Conservation (phyloP, 2,113 vertebrate genomes). For the Meriones unguiculatus region DNA sequence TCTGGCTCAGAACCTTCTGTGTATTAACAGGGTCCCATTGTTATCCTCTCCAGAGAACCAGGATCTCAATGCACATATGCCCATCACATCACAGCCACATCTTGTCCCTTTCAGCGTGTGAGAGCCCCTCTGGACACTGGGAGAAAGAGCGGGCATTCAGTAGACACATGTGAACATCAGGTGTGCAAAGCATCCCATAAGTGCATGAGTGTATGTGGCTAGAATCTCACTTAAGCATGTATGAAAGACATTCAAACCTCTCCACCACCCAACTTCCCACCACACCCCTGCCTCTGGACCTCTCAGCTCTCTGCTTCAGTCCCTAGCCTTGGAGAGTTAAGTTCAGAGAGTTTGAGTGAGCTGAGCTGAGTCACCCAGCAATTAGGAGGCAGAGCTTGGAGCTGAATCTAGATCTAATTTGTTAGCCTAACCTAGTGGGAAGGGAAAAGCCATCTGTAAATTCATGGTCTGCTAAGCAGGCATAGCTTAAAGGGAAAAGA, state of each 20-base stretch:
- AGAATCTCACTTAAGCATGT: not conserved
- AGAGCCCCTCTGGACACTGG: not conserved
- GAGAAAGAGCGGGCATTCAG: not conserved
- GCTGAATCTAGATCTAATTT: not conserved
- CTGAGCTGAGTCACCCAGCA: not conserved
- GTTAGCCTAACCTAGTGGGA: no score
- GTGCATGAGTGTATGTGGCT: not conserved
- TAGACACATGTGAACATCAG: fast-evolving
- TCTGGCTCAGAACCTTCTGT: not conserved
- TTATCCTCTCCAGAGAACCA: not conserved
- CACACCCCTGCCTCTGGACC: no score
- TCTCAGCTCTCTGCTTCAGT: not conserved
- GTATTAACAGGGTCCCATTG: not conserved
- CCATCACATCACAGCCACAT: fast-evolving
- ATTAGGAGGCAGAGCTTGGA: not conserved
- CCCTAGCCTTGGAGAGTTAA: not conserved
- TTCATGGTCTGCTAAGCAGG: not conserved
- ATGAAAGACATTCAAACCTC: not conserved
- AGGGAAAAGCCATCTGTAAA: not conserved
- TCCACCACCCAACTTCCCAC: not conserved
- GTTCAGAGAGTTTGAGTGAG: conserved; percentile 3
- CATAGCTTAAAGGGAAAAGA: not conserved
- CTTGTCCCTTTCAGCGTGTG: not conserved
- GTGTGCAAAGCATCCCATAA: not conserved
- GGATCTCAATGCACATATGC: not conserved